Evolutionary conservation across 2,797 vertebrate genomes (phyloP), one percentile per base, ranked within the genome.

Genomic region (Hoplostethus mediterraneus): DNA sequence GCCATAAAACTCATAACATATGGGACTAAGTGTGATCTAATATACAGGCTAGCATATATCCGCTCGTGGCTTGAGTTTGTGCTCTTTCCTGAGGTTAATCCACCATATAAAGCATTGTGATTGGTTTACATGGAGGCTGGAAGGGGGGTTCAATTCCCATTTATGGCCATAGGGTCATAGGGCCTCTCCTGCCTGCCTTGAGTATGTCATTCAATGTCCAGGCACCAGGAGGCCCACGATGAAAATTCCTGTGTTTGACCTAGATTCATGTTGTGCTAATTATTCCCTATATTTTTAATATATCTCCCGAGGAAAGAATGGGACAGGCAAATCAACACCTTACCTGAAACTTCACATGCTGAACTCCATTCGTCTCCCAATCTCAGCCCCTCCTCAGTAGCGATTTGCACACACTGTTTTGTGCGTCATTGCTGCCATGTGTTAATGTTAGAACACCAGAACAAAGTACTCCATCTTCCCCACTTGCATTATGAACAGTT

Each of bases 121-220:
- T 76, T 61, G 61, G 84, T 82, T 84, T 81, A 81, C 77, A 78
- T 30, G 54, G 78, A 67, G 71, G 54, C 53, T 74, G 42, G 73
- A 55, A 77, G 79, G 75, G 75, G 49, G 83, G 77, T 85, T 91
- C 80, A 77, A 69, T 80, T 84, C 77, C 87, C 69, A 51, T 58
- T 67, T 90, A 87, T 74, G 80, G 77, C 92, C 69, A 67, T 69
- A 82, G 90, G 90, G 89, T 87, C 21, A 21, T 21, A 21, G 21
- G 80, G 88, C 82, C 83, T 86, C 79, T 65, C 11, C 5, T 70
- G 67, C 69, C 79, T 30, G 71, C 89, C 80, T 77, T 58, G 51
- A 82, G 70, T 79, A 17, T 90, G 91, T 91, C 89, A 93, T 91
- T 92, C 88, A 92, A 90, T 86, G 82, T 82, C 81, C 73, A 59